Evolutionary conservation across 2,888 invertebrate genomes (phyloP).

Genomic region (Congeria kusceri): DNA sequence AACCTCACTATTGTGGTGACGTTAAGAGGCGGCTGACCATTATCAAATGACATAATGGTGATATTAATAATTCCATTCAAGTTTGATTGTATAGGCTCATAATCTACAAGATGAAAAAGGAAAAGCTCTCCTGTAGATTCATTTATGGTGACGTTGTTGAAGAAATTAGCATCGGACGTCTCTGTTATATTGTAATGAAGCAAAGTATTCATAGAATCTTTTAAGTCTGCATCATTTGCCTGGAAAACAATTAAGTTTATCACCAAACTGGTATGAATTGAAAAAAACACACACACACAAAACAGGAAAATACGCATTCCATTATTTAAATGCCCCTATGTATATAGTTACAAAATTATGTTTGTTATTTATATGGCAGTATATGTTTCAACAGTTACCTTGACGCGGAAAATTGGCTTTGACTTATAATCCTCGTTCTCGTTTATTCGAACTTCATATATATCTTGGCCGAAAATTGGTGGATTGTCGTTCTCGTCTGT

Average conservation of each 20-base stretch:
- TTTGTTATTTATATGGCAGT: too few species aligned
- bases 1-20: constrained; percentile 17
- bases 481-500: constrained; percentile 32
- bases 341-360: too few species aligned
- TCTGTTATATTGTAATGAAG: constrained; percentile 21
- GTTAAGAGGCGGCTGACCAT: constrained; percentile 17
- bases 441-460: constrained; percentile 4
- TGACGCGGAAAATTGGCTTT: constrained; percentile 11
- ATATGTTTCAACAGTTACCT: too few species aligned
- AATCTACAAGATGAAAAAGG: constrained; percentile 28
- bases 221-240: constrained; percentile 41
- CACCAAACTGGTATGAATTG: too few species aligned
- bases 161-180: constrained; percentile 9
- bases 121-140: constrained; percentile 22
- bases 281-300: too few species aligned
- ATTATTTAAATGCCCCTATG: too few species aligned
- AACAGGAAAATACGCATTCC: too few species aligned
- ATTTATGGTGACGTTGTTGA: constrained; percentile 26
- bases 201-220: constrained; percentile 29
- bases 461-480: constrained; percentile 6
- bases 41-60: constrained; percentile 26
- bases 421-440: constrained; percentile 26
- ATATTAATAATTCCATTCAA: constrained; percentile 31
- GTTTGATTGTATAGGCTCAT: constrained; percentile 20
- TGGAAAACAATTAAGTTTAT: constrained; percentile 5